Conservation (phyloP, 2,888 invertebrate species). For the Schrankia costaestrigalis region DNA sequence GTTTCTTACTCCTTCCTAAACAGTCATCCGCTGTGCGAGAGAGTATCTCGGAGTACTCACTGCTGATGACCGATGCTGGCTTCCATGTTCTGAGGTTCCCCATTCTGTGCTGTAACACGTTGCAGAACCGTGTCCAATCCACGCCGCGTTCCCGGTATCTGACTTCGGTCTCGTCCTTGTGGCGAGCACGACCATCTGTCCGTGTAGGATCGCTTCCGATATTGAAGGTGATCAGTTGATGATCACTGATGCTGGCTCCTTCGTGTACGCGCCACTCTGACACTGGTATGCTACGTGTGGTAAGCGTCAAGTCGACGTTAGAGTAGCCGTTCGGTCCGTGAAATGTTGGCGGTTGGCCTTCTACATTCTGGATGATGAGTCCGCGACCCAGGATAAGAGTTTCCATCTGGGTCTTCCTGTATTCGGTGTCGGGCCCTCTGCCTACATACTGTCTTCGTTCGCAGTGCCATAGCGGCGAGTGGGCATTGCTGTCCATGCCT, state of each 20-base stretch:
- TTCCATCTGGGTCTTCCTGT: not conserved
- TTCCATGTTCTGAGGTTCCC: not conserved
- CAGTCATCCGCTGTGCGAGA: not conserved
- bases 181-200: not conserved
- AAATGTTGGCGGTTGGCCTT: slow-evolving; percentile 13
- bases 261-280: slow-evolving; percentile 15
- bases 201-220: not conserved
- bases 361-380: not conserved
- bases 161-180: not conserved
- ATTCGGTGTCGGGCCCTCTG: not conserved
- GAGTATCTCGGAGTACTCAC: not conserved
- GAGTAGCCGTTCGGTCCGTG: slow-evolving; percentile 15
- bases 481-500: not conserved
- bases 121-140: not conserved
- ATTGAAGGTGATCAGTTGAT: not conserved
- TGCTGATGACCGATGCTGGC: not conserved
- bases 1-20: not conserved
- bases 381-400: not conserved
- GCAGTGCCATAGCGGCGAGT: slow-evolving; percentile 1
- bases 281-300: slow-evolving; percentile 10
- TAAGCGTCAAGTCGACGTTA: slow-evolving; percentile 28
- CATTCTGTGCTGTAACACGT: not conserved
- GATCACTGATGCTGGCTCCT: slow-evolving; percentile 1
- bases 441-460: too few species aligned
- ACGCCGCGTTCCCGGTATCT: not conserved